These are phyloP conservation scores for Pionites leucogaster DNA, from an alignment of 2,113 vertebrate genomes.

Conservation along the genomic window DNA sequence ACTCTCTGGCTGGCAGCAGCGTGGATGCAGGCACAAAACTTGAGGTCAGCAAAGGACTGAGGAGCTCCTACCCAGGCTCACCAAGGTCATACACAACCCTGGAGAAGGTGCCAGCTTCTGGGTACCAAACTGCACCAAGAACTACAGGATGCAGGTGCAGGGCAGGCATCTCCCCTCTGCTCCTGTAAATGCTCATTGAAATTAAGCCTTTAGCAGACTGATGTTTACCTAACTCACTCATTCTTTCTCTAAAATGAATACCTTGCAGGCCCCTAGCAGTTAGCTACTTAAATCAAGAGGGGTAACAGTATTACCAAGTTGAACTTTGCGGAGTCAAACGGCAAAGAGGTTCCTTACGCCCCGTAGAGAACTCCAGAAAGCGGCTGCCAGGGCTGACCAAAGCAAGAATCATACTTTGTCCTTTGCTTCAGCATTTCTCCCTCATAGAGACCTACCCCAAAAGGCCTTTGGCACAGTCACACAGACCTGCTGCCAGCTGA, in stretches of 20 bases:
- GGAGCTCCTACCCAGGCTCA: background rate
- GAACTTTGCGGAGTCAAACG: background rate
- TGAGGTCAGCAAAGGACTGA: background rate
- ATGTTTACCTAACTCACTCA: background rate
- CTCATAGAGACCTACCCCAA: background rate
- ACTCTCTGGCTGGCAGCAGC: background rate
- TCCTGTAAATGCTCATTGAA: background rate
- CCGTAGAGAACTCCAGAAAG: background rate
- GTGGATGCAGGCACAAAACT: background rate
- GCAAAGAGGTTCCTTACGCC: background rate
- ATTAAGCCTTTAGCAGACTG: background rate
- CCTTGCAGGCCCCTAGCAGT: background rate
- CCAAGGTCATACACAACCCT: accelerated
- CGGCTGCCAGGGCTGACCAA: background rate
- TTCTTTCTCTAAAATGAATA: background rate
- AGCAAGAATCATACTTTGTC: background rate
- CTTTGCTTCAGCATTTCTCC: background rate
- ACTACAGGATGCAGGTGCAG: accelerated
- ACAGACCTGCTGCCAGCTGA: background rate
- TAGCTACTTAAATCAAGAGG: background rate
- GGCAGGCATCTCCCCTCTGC: background rate
- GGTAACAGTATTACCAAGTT: background rate
- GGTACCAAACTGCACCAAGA: background rate
- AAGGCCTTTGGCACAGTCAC: accelerated
- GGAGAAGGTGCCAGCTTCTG: background rate